Evolutionary conservation across 2,888 invertebrate species (phyloP).

Genomic region (Platerodrilus igneus): DNA sequence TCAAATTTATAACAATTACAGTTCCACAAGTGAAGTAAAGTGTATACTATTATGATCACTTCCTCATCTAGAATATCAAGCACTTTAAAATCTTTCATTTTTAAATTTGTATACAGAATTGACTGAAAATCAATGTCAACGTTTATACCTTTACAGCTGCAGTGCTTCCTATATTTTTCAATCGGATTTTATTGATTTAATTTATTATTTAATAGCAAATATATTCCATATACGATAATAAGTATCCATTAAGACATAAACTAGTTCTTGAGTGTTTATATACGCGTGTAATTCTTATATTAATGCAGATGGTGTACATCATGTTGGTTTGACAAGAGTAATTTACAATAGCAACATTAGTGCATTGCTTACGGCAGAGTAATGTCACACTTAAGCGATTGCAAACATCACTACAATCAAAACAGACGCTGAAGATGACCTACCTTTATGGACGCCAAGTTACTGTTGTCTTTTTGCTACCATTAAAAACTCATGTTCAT

Average conservation of each 20-base stretch:
- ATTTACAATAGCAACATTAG: too few relatives aligned
- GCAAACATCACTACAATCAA: too few relatives aligned
- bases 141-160: slow-evolving; percentile 1
- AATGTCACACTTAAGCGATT: too few relatives aligned
- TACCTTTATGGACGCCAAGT: too few relatives aligned
- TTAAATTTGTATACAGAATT: background rate
- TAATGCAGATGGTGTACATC: too few relatives aligned
- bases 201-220: slow-evolving; percentile 8
- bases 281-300: slow-evolving; percentile 6
- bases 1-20: slow-evolving; percentile 26
- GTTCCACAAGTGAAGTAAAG: slow-evolving; percentile 24
- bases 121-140: background rate
- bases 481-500: too few relatives aligned
- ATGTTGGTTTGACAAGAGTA: too few relatives aligned
- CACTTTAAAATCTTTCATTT: slow-evolving; percentile 11
- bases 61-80: slow-evolving; percentile 10
- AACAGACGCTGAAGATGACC: too few relatives aligned
- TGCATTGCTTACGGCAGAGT: too few relatives aligned
- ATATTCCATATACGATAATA: slow-evolving; percentile 14
- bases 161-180: too few relatives aligned
- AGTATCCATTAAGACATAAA: slow-evolving; percentile 10
- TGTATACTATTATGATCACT: slow-evolving; percentile 21
- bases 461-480: too few relatives aligned
- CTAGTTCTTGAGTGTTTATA: slow-evolving; percentile 8
- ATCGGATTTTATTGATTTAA: slow-evolving; percentile 10